phyloP scores from a whole-genome alignment of 53 echinoderm and acorn worm genomes.

The Arbacia lixula region DNA sequence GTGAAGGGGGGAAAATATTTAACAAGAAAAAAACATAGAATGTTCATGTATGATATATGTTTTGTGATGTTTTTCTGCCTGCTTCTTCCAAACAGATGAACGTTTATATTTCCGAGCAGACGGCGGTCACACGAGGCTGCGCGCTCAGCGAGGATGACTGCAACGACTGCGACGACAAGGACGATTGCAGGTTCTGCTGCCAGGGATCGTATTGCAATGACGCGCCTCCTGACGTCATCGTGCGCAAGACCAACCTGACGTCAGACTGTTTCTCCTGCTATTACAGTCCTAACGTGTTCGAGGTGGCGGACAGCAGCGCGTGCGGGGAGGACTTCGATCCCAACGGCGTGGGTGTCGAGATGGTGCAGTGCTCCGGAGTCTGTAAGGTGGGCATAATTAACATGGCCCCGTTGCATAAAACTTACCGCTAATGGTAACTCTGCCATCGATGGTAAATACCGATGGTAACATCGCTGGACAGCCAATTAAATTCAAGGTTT shows the following conservation, averaged over 20 bases:
- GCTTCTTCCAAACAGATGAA: slow-evolving; percentile 20
- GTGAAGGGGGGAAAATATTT: too few relatives aligned
- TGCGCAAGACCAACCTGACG: slow-evolving; percentile 31
- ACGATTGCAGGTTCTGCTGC: slow-evolving; percentile 45
- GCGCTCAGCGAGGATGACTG: slow-evolving; percentile 42
- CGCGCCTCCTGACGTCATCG: slow-evolving; percentile 48
- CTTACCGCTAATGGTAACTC: too few relatives aligned
- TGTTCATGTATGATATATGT: background rate
- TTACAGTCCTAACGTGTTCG: slow-evolving; percentile 39
- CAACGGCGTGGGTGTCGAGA: slow-evolving; percentile 5
- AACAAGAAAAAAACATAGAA: too few relatives aligned
- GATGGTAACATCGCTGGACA: too few relatives aligned
- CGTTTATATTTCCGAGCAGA: slow-evolving; percentile 36
- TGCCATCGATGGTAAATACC: too few relatives aligned
- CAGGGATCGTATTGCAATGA: slow-evolving; percentile 37
- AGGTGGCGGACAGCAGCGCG: slow-evolving; percentile 24
- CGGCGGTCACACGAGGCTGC: slow-evolving; percentile 41
- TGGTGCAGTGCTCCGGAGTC: slow-evolving; percentile 28
- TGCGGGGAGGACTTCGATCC: slow-evolving; percentile 34
- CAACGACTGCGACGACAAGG: slow-evolving; percentile 46
- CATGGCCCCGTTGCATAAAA: too few relatives aligned
- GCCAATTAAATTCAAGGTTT: too few relatives aligned
- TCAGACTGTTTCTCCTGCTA: slow-evolving; percentile 48
- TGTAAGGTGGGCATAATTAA: slow-evolving; percentile 22
- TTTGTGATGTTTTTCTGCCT: background rate